Evolutionary conservation across 2,113 vertebrate species (phyloP).

Genomic region (Daubentonia madagascariensis): DNA sequence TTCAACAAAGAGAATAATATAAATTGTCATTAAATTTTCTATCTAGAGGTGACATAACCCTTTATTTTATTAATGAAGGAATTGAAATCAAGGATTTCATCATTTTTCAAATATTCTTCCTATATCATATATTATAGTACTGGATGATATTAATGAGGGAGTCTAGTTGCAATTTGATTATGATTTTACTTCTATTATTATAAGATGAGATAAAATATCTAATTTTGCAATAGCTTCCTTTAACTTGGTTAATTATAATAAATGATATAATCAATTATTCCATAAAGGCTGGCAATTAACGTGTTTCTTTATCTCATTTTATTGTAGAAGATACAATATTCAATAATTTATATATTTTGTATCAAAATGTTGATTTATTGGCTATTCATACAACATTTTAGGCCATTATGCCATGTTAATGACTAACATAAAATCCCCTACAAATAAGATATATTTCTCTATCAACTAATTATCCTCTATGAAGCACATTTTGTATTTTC

Average conservation of each 20-base stretch:
- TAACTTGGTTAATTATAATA: not conserved
- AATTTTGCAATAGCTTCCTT: not conserved
- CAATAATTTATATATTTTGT: not conserved
- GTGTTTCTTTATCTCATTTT: not conserved
- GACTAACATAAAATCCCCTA: not conserved
- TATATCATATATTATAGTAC: too few relatives aligned
- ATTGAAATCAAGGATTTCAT: not conserved
- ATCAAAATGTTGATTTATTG: not conserved
- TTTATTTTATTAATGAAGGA: not conserved
- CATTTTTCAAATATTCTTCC: not conserved
- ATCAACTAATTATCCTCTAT: not conserved
- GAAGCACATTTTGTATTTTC: constrained; percentile 39
- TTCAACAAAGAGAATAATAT: not conserved
- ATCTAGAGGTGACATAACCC: not conserved
- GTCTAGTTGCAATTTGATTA: not conserved
- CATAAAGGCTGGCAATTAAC: not conserved
- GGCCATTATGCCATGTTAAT: not conserved
- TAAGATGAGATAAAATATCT: not conserved
- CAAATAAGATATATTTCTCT: not conserved
- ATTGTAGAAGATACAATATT: not conserved
- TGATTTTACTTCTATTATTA: not conserved
- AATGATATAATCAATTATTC: not conserved
- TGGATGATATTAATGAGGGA: not conserved
- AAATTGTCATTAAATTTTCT: not conserved
- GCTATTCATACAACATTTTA: not conserved